Percentiles rank a stretch among this genome's conserved stretches.
phyloP scores from a whole-genome alignment of 2,113 vertebrate species.

The Catagonus wagneri region DNA sequence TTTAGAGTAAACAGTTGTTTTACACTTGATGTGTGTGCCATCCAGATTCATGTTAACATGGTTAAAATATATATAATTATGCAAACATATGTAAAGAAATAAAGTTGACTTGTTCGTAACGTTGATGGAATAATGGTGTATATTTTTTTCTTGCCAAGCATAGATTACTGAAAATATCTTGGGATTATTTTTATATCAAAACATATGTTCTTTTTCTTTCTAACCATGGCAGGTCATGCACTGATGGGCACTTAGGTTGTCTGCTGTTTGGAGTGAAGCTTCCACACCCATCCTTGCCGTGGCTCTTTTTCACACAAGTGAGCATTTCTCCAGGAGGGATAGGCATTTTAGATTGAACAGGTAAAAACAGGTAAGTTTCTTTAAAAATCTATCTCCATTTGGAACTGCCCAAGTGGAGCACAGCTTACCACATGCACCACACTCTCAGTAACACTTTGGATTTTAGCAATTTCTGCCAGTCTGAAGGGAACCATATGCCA shows the following conservation, averaged over 20 bases:
- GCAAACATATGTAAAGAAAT: too few species aligned
- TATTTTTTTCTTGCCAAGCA: background rate
- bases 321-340: background rate
- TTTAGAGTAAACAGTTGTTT: background rate
- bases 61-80: background rate
- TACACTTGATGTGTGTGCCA: background rate
- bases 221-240: background rate
- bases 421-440: background rate
- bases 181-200: background rate
- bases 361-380: background rate
- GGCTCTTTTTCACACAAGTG: background rate
- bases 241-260: background rate
- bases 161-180: background rate
- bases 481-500: background rate
- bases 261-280: background rate
- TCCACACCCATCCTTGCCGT: background rate
- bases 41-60: background rate
- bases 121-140: background rate
- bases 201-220: background rate
- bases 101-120: background rate
- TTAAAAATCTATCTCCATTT: background rate
- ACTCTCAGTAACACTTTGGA: background rate
- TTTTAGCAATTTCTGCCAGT: background rate
- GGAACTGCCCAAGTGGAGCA: background rate
- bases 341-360: background rate